Conservation (phyloP, 2,888 invertebrate genomes). For the Opisthograptis luteolata region DNA sequence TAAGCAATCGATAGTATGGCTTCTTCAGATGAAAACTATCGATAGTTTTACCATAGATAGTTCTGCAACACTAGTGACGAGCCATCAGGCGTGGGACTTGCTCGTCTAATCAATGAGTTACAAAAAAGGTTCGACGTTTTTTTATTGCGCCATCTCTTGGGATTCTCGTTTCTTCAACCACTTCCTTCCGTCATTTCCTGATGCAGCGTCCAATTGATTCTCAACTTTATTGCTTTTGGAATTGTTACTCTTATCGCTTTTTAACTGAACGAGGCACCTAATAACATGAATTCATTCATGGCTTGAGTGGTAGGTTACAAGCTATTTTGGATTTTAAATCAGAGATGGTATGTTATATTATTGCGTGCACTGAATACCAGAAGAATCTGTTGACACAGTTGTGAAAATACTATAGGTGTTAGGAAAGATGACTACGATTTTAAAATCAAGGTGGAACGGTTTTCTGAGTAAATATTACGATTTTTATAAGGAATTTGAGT, state of each 20-base stretch:
- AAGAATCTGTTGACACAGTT: conserved; percentile 19
- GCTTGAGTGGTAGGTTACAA: not conserved
- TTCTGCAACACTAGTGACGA: too few relatives aligned
- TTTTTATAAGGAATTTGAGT: too few relatives aligned
- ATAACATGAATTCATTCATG: not conserved
- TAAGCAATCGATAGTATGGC: too few relatives aligned
- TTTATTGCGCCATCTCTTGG: not conserved
- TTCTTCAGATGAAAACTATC: too few relatives aligned
- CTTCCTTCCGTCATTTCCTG: conserved; percentile 15
- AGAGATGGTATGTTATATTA: not conserved
- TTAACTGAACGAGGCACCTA: not conserved
- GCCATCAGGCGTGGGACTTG: too few relatives aligned
- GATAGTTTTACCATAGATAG: too few relatives aligned
- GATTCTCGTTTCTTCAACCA: not conserved
- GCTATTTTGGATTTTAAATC: not conserved
- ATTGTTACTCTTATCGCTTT: not conserved
- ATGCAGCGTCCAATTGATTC: not conserved
- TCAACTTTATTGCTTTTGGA: conserved; percentile 8
- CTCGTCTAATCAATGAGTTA: too few relatives aligned
- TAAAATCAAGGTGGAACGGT: too few relatives aligned
- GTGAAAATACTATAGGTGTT: conserved; percentile 4
- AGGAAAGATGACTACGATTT: conserved; percentile 3
- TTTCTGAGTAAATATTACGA: too few relatives aligned
- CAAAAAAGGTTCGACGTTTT: not conserved
- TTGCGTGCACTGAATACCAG: not conserved